A percentile compares a stretch with the other conserved stretches of the same genome.
Evolutionary conservation across 2,113 vertebrate species (phyloP).

Genomic region (Entelurus aequoreus): DNA sequence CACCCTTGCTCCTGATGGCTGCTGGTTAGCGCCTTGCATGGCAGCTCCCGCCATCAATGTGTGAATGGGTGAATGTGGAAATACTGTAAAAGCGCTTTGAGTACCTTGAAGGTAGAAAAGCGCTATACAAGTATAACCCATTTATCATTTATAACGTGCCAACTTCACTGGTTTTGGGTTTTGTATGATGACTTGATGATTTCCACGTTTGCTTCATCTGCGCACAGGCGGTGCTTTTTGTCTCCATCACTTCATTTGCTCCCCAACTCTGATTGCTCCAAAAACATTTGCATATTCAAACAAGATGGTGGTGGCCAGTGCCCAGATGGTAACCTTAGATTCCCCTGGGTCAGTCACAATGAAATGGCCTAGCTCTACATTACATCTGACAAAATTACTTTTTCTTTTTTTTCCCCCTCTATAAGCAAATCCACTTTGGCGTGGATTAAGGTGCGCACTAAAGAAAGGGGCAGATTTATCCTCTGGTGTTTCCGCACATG

Average conservation of each 20-base stretch:
- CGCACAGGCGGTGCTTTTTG: conserved; percentile 20
- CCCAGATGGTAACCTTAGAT: conserved; percentile 71
- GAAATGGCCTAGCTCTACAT: conserved; percentile 49
- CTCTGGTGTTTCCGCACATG: conserved; percentile 51
- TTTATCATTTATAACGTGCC: too few relatives aligned
- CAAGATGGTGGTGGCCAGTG: conserved; percentile 58
- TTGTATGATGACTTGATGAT: not conserved
- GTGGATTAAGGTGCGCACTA: conserved; percentile 43
- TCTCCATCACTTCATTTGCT: conserved; percentile 29
- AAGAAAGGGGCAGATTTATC: conserved; percentile 58
- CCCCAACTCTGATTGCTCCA: conserved; percentile 51
- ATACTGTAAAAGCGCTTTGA: too few relatives aligned
- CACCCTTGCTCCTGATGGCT: too few relatives aligned
- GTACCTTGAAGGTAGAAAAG: too few relatives aligned
- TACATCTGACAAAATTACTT: conserved; percentile 41
- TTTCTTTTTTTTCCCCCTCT: conserved; percentile 25
- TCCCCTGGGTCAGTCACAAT: conserved; percentile 61
- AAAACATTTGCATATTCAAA: conserved; percentile 71
- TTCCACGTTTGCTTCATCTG: conserved; percentile 3
- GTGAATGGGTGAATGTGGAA: too few relatives aligned
- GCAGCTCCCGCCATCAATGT: too few relatives aligned
- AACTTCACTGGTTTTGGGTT: too few relatives aligned
- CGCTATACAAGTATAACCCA: too few relatives aligned
- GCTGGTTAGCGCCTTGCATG: too few relatives aligned
- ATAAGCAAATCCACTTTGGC: conserved; percentile 36